phyloP scores from a whole-genome alignment of 2,888 invertebrate species.

The Bibio marci region DNA sequence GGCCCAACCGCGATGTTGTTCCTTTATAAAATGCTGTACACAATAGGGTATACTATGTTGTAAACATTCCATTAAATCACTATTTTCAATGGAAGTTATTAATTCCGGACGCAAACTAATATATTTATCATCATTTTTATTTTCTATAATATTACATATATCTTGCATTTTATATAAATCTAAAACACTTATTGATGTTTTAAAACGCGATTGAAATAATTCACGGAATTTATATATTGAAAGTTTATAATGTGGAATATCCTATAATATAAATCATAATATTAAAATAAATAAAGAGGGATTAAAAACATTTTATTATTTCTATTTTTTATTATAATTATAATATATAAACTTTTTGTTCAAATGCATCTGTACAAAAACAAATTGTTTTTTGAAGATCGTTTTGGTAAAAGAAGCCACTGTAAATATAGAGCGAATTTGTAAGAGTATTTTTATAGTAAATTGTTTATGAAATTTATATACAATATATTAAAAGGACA shows the following conservation, averaged over 20 bases:
- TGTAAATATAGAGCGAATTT: too few relatives aligned
- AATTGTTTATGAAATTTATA: too few relatives aligned
- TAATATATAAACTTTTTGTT: too few relatives aligned
- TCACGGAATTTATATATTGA: conserved; percentile 70
- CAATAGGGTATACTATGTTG: conserved; percentile 42
- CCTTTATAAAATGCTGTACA: conserved; percentile 36
- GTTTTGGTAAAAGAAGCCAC: too few relatives aligned
- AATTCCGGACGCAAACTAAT: conserved; percentile 47
- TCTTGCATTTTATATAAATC: conserved; percentile 58
- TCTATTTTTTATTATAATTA: background rate
- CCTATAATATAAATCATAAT: conserved; percentile 26
- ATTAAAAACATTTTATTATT: background rate
- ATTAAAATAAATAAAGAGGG: background rate
- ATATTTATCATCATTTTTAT: conserved; percentile 50
- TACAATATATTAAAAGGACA: too few relatives aligned
- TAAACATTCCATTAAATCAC: conserved; percentile 30
- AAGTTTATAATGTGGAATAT: conserved; percentile 55
- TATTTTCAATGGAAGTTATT: conserved; percentile 34
- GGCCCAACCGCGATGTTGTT: conserved; percentile 54
- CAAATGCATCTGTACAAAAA: too few relatives aligned
- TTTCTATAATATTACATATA: conserved; percentile 55
- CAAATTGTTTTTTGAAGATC: too few relatives aligned
- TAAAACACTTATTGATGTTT: conserved; percentile 48
- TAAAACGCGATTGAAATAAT: conserved; percentile 62
- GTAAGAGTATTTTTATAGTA: too few relatives aligned